Evolutionary conservation across 1,140 invertebrate genomes (phyloP).

Genomic region (Meloidogyne hapla): DNA sequence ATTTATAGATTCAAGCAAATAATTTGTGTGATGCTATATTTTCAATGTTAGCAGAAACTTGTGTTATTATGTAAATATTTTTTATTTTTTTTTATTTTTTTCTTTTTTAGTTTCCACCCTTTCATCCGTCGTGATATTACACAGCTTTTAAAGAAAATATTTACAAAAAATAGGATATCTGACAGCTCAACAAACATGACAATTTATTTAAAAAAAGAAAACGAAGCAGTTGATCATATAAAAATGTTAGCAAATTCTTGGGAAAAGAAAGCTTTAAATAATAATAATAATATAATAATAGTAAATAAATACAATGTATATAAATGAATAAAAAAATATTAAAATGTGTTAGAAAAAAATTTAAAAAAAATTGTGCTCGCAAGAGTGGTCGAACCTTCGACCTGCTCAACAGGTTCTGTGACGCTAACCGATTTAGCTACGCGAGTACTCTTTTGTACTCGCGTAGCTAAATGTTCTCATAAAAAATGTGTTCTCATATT

Average conservation of each 20-base stretch:
- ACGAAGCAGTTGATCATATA: neutral
- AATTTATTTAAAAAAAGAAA: neutral
- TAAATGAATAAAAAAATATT: too few relatives aligned
- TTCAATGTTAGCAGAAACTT: neutral
- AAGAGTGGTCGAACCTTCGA: too few relatives aligned
- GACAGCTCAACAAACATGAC: neutral
- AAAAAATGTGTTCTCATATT: too few relatives aligned
- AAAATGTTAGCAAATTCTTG: constrained; percentile 3
- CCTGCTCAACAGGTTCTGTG: too few relatives aligned
- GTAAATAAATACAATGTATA: neutral
- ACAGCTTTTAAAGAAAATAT: neutral
- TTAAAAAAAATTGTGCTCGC: too few relatives aligned
- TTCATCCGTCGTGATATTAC: neutral
- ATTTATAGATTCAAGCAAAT: neutral
- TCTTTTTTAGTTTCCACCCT: neutral
- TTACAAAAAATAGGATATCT: constrained; percentile 3
- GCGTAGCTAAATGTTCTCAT: too few relatives aligned
- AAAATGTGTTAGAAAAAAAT: too few relatives aligned
- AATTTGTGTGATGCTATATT: neutral
- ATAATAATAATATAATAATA: neutral
- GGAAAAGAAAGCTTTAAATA: neutral
- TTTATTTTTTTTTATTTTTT: too few relatives aligned
- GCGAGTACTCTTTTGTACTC: too few relatives aligned
- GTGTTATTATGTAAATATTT: neutral
- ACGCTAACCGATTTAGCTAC: too few relatives aligned